Percentiles rank a stretch among this genome's conserved stretches.
Evolutionary conservation across 2,797 vertebrate genomes (phyloP).

Genomic region (Sternarchorhynchus goeldii): DNA sequence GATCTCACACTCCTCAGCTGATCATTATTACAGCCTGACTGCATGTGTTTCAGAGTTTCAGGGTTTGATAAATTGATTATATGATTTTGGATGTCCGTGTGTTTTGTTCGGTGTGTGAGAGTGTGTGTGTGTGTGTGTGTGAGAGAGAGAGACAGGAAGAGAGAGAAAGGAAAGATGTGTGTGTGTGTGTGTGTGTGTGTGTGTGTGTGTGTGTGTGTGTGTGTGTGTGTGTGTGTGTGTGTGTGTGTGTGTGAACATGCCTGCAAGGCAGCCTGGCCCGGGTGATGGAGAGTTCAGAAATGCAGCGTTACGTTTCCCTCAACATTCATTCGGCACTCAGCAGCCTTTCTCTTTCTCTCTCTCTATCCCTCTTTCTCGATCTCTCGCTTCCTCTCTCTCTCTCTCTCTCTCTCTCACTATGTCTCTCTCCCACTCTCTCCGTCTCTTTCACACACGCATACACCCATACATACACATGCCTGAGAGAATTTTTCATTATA

Average conservation of each 20-base stretch:
- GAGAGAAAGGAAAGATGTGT: too few relatives aligned
- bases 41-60: neutral
- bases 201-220: slow-evolving; percentile 18
- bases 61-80: neutral
- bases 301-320: slow-evolving; percentile 58
- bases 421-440: neutral
- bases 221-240: slow-evolving; percentile 29
- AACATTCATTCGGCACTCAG: slow-evolving; percentile 40
- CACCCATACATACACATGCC: neutral
- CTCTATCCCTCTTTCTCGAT: neutral
- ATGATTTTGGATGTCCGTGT: too few relatives aligned
- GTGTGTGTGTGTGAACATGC: slow-evolving; percentile 40
- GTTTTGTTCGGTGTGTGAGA: too few relatives aligned
- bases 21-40: slow-evolving; percentile 33
- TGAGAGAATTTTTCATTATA: slow-evolving; percentile 4
- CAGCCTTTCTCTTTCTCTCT: neutral
- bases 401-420: too few relatives aligned
- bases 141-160: too few relatives aligned
- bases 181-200: neutral
- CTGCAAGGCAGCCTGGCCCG: slow-evolving; percentile 66
- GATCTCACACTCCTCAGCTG: slow-evolving; percentile 19
- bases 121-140: too few relatives aligned
- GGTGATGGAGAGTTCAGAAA: slow-evolving; percentile 75
- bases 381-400: too few relatives aligned
- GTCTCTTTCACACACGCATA: neutral